Evolutionary conservation across 2,113 vertebrate genomes (phyloP), one percentile per base, ranked within the genome.

Genomic region (Dipodomys stephensi): DNA sequence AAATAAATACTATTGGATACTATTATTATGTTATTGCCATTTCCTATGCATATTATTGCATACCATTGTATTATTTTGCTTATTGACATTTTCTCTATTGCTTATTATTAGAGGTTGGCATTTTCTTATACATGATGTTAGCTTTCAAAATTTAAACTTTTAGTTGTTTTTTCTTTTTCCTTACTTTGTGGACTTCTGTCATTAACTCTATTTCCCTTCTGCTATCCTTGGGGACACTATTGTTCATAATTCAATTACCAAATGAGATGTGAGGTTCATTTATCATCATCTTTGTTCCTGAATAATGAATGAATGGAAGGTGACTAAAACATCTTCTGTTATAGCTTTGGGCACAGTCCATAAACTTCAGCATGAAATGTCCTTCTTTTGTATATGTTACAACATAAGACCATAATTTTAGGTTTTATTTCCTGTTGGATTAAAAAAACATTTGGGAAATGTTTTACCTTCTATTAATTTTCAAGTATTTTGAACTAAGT

Each of bases 381-480:
- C 57, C 65, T 44, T 76, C 30, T 69, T 93, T 57, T 67, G 60
- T 72, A 46, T 72, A 46, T 30, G 49, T 87, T 92, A 27, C 39
- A 88, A 87, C 90, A 67, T n/a, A 72, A 57, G 83, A 57, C 22
- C 19, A 28, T 46, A 49, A 78, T 85, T 92, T 92, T 76, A 28
- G 23, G 30, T 74, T 95, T 90, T 87, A 93, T 81, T 94, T 93
- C 71, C 35, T 95, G 87, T 64, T 80, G 27, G 20, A 86, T 92
- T 88, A 94, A 95, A 88, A 88, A 92, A 87, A 71, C 74, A 92
- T 83, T 90, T 57, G 46, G 23, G 84, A 81, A 72, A 90, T 69
- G 68, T 49, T 76, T 92, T 49, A 27, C 4, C 25, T 8, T 80
- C 60, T 16, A 1, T 39, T n/a, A 74, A 83, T 83, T 79, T 49